These are phyloP conservation scores for Magallana angulata DNA, from an alignment of 1,140 invertebrate species.

Conservation along the genomic window DNA sequence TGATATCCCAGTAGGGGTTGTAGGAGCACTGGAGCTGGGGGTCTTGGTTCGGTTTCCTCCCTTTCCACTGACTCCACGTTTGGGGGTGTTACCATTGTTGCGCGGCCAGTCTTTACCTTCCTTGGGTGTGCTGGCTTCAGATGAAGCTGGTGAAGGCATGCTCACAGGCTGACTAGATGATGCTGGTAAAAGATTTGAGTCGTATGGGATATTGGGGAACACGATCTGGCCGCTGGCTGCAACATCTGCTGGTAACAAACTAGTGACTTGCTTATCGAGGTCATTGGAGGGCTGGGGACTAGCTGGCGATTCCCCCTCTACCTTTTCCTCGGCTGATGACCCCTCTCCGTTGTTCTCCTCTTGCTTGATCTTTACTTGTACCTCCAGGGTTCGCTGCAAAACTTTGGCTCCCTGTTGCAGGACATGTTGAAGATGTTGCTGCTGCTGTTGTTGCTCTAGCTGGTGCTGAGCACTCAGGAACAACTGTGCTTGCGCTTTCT, in stretches of 20 bases:
- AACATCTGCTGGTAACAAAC: slow-evolving; percentile 52
- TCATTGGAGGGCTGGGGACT: slow-evolving; percentile 59
- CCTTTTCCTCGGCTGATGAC: slow-evolving; percentile 27
- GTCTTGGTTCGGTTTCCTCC: slow-evolving; percentile 33
- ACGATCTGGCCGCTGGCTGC: slow-evolving; percentile 58
- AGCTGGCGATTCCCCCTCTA: slow-evolving; percentile 45
- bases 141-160: slow-evolving; percentile 25
- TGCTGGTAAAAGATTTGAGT: slow-evolving; percentile 49
- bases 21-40: slow-evolving; percentile 47
- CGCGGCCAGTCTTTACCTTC: slow-evolving; percentile 55
- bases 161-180: slow-evolving; percentile 50
- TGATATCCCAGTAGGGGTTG: slow-evolving; percentile 50
- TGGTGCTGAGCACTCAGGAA: slow-evolving; percentile 72
- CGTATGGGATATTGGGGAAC: slow-evolving; percentile 59
- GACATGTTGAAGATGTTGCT: slow-evolving; percentile 63
- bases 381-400: slow-evolving; percentile 54
- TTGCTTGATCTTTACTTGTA: slow-evolving; percentile 57
- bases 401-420: slow-evolving; percentile 59
- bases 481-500: slow-evolving; percentile 82
- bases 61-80: slow-evolving; percentile 43
- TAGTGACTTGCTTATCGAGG: slow-evolving; percentile 63
- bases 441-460: slow-evolving; percentile 72
- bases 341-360: slow-evolving; percentile 54
- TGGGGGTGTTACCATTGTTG: slow-evolving; percentile 57
- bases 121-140: slow-evolving; percentile 36